Evolutionary conservation across 2,888 invertebrate genomes (phyloP), one percentile per base, ranked within the genome.

Genomic region (Limnephilus marmoratus): DNA sequence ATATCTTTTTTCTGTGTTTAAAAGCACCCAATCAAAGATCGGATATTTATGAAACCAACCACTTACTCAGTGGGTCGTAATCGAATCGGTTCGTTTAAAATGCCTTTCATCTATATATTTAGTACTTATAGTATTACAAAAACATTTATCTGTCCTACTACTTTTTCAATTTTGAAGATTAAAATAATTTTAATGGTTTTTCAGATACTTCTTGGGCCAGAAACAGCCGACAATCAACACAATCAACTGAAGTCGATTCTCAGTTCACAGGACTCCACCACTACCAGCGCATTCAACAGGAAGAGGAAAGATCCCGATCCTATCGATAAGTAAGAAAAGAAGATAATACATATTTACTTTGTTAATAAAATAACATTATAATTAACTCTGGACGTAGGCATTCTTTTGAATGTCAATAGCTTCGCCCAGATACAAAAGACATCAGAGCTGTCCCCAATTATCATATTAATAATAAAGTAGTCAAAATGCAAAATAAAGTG

Each of bases 281-380:
- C 90, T 24, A 87, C 88, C 37, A 89, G 34, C 24, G 92, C 91
- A 68, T 82, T 93, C 34, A 92, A 91, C 37, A 90, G 93, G 82
- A 93, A 93, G 80, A 80, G 92, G 37, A 93, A 92, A 92, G 92
- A 93, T 88, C 90, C 92, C 49, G 93, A 93, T 81, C 90, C 68
- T 80, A 90, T 92, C 89, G 93, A 93, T 53, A 93, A 93, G 92
- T 92, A 81, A 87, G 91, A 24, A 15, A 49, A 4, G 13, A 15
- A 82, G 15, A 31, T 31, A 2, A 18, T 18, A 15, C 18, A 24
- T 2, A 24, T 68, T 5, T 24, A 68, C 24, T 24, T 68, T 18
- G 53, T 68, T 68, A 68, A 7, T 1, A 68, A 68, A 68, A 68
- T 68, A 68, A 68, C n/a, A n/a, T 68, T 7, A 24, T 68, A 24